phyloP scores from a whole-genome alignment of 2,113 vertebrate genomes.

The Brachypteracias leptosomus region DNA sequence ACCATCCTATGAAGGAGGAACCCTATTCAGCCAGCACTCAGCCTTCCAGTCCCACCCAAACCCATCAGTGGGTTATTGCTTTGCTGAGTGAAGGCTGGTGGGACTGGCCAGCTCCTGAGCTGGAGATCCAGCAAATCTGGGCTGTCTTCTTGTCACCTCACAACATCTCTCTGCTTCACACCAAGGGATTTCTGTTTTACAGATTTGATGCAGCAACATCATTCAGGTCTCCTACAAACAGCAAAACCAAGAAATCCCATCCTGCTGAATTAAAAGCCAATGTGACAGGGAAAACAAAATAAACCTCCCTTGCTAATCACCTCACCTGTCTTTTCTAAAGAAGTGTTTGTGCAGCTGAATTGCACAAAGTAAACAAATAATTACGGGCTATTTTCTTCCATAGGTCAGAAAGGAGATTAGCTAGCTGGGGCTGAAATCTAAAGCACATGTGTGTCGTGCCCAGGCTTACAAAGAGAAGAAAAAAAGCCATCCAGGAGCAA shows the following conservation, averaged over 20 bases:
- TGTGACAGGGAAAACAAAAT: not conserved
- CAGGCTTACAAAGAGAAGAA: not conserved
- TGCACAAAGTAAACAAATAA: constrained; percentile 4
- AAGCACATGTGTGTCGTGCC: not conserved
- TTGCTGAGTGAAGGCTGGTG: not conserved
- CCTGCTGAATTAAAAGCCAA: not conserved
- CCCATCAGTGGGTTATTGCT: accelerated
- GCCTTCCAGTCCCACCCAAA: not conserved
- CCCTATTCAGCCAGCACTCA: not conserved
- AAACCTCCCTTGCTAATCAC: not conserved
- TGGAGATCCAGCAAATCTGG: accelerated
- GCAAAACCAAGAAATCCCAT: not conserved
- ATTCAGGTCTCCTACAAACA: not conserved
- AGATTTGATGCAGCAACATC: accelerated
- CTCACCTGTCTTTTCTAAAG: not conserved
- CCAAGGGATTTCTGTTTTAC: accelerated
- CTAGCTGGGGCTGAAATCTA: not conserved
- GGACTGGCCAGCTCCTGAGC: not conserved
- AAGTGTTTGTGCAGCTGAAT: not conserved
- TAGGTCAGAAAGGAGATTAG: constrained; percentile 14
- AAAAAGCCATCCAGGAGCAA: not conserved
- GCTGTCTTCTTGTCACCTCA: not conserved
- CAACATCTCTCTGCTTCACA: not conserved
- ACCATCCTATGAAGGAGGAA: no score
- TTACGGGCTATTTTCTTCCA: not conserved